These are phyloP conservation scores for Caenorhabditis drosophilae DNA, from an alignment of 2,888 invertebrate species.

Conservation along the genomic window DNA sequence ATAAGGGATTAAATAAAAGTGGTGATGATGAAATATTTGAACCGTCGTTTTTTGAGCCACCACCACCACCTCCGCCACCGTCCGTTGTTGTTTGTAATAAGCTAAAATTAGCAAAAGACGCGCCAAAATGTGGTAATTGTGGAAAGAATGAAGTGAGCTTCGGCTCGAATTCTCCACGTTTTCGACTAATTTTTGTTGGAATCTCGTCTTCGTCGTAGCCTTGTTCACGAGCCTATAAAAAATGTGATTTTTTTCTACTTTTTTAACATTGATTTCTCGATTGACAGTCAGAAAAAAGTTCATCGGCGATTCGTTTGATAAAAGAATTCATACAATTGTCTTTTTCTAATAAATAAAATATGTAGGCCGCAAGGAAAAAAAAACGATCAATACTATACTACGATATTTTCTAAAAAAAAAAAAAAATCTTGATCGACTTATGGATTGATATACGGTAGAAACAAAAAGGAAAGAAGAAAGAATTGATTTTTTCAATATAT, in stretches of 20 bases:
- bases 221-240: constrained; percentile 28
- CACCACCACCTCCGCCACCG: too few species aligned
- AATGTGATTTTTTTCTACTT: background rate
- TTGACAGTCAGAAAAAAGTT: constrained; percentile 1
- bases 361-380: too few species aligned
- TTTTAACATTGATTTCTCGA: background rate
- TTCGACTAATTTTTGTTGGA: constrained; percentile 21
- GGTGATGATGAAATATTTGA: constrained; percentile 10
- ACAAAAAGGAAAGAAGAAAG: too few species aligned
- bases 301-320: too few species aligned
- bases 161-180: constrained; percentile 7
- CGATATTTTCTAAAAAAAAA: too few species aligned
- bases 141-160: constrained; percentile 17
- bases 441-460: too few species aligned
- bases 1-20: constrained; percentile 36
- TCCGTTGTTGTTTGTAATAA: constrained; percentile 6
- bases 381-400: too few species aligned
- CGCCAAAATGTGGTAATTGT: constrained; percentile 8
- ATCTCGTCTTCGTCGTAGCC: constrained; percentile 22
- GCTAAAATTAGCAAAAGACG: constrained; percentile 22
- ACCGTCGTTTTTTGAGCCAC: too few species aligned
- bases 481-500: too few species aligned
- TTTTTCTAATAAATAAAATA: too few species aligned
- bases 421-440: too few species aligned
- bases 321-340: too few species aligned